These are phyloP conservation scores for Drosophila santomea DNA, from an alignment of 1,140 invertebrate species.

Conservation along the genomic window DNA sequence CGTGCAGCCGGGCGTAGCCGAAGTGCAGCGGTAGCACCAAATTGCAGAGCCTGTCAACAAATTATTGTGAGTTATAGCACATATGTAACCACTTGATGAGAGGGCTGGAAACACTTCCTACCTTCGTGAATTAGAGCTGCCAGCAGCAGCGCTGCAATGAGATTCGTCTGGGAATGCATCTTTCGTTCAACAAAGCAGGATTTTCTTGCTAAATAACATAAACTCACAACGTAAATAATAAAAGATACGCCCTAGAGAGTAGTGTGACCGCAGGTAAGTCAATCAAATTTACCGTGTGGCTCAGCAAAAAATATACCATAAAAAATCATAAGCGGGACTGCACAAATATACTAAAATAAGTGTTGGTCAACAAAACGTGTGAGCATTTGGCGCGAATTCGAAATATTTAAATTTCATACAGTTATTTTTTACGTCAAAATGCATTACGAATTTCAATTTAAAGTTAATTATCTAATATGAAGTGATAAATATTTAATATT, in stretches of 20 bases:
- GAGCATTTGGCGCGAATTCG: neutral
- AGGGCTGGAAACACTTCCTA: neutral
- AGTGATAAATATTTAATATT: too few relatives aligned
- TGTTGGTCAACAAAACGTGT: conserved; percentile 1
- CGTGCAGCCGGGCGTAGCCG: conserved; percentile 94
- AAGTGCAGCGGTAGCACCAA: conserved; percentile 95
- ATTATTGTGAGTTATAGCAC: neutral
- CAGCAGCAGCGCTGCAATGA: conserved; percentile 42
- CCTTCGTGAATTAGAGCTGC: conserved; percentile 54
- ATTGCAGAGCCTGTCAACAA: conserved; percentile 86
- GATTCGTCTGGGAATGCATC: conserved; percentile 31
- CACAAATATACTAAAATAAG: neutral
- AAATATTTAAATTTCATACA: neutral
- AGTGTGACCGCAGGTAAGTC: neutral
- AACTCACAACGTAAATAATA: conserved; percentile 21
- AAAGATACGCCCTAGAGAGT: conserved; percentile 59
- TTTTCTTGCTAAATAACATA: conserved; percentile 11
- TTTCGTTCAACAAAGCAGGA: neutral
- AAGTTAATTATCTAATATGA: too few relatives aligned
- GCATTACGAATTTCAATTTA: too few relatives aligned
- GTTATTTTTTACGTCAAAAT: neutral
- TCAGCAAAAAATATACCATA: neutral
- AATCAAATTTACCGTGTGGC: neutral
- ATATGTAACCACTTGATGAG: neutral
- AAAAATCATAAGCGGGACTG: neutral